Evolutionary conservation across 2,888 invertebrate species (phyloP).

Genomic region (Macrophya alboannulata): DNA sequence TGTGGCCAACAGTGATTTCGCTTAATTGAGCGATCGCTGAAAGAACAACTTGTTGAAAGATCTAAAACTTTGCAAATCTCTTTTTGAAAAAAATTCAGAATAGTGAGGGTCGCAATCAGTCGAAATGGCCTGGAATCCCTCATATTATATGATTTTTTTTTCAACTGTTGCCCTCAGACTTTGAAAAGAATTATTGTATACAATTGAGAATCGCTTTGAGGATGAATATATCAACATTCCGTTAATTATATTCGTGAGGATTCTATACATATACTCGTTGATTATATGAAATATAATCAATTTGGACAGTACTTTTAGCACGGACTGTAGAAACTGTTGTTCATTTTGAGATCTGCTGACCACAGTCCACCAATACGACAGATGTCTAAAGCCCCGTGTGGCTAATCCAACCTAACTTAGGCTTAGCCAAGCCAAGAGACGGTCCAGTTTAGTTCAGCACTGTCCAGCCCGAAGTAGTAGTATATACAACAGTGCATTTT

Average conservation of each 20-base stretch:
- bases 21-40: too few species aligned
- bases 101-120: too few species aligned
- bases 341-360: conserved; percentile 77
- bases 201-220: not conserved
- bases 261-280: not conserved
- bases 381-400: conserved; percentile 74
- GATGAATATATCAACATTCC: not conserved
- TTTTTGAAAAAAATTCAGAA: too few species aligned
- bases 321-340: conserved; percentile 73
- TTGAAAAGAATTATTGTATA: not conserved
- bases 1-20: too few species aligned
- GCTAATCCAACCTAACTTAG: conserved; percentile 78
- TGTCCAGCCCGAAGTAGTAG: conserved; percentile 32
- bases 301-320: conserved; percentile 46
- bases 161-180: not conserved
- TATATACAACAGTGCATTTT: conserved; percentile 53
- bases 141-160: not conserved
- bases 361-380: conserved; percentile 77
- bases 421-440: conserved; percentile 75
- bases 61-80: too few species aligned
- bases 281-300: conserved; percentile 18
- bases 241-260: not conserved
- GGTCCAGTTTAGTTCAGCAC: conserved; percentile 53
- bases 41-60: too few species aligned
- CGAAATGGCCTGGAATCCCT: too few species aligned